These are phyloP conservation scores for Vanessa atalanta DNA, from an alignment of 1,140 invertebrate genomes.

Conservation along the genomic window DNA sequence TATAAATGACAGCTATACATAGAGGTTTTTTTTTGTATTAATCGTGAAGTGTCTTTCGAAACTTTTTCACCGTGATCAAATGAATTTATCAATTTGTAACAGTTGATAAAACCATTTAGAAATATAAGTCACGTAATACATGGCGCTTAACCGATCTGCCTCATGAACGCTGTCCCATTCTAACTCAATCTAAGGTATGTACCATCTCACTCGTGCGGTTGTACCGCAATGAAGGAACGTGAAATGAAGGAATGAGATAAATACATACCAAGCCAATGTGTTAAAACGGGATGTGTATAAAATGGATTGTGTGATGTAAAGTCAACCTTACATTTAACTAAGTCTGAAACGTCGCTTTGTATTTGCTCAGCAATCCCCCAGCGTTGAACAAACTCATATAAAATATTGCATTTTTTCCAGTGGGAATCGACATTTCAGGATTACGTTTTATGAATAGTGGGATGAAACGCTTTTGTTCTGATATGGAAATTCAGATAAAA, in stretches of 20 bases:
- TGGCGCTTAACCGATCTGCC: not conserved
- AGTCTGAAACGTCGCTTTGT: not conserved
- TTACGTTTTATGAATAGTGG: not conserved
- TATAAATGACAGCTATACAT: too few species aligned
- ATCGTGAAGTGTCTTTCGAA: too few species aligned
- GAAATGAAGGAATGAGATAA: not conserved
- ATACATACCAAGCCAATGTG: not conserved
- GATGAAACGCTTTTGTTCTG: not conserved
- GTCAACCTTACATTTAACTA: not conserved
- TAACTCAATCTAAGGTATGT: not conserved
- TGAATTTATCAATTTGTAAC: not conserved
- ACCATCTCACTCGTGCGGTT: not conserved
- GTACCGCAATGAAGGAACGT: not conserved
- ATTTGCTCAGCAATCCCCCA: not conserved
- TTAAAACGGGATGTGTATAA: not conserved
- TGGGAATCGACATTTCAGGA: not conserved
- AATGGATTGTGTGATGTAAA: not conserved
- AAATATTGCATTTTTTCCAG: constrained; percentile 10
- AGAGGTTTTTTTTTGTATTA: too few species aligned
- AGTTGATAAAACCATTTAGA: not conserved
- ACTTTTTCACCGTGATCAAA: too few species aligned
- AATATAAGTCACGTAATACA: not conserved
- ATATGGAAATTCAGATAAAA: not conserved
- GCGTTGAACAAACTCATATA: not conserved
- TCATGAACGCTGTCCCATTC: not conserved